Evolutionary conservation across 1,140 invertebrate species (phyloP).

Genomic region (Aphis gossypii): DNA sequence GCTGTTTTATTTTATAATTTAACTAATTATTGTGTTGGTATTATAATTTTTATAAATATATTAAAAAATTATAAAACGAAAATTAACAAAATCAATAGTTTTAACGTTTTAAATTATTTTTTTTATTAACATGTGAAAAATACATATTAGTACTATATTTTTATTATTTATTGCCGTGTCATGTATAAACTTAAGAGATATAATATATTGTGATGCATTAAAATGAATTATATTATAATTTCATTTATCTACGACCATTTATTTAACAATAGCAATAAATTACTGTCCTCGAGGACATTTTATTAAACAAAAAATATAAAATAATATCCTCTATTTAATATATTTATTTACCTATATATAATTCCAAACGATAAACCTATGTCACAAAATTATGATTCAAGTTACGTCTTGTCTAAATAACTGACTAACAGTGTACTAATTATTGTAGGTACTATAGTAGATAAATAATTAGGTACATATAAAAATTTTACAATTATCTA

Average conservation of each 20-base stretch:
- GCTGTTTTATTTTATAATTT: conserved; percentile 7
- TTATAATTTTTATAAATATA: conserved; percentile 1
- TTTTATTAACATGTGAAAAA: not conserved
- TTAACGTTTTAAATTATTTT: not conserved
- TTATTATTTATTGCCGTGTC: conserved; percentile 15
- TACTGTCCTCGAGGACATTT: conserved; percentile 3
- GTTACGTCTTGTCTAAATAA: not conserved
- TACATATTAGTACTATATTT: conserved; percentile 9
- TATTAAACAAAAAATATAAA: conserved; percentile 12
- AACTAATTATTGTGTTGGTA: not conserved
- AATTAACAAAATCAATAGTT: not conserved
- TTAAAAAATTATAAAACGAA: not conserved
- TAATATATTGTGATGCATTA: conserved; percentile 29
- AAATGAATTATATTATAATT: conserved; percentile 35
- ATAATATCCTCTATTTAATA: conserved; percentile 14
- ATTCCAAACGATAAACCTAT: not conserved
- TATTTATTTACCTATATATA: not conserved
- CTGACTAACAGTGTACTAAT: not conserved
- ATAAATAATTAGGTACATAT: not conserved
- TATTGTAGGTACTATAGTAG: not conserved
- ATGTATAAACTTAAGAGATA: not conserved
- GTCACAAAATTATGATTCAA: not conserved
- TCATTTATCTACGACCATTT: conserved; percentile 15
- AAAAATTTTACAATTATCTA: not conserved
- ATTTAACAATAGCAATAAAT: conserved; percentile 20